These are phyloP conservation scores for Botia almorhae DNA, from an alignment of 2,797 vertebrate species.

Conservation along the genomic window DNA sequence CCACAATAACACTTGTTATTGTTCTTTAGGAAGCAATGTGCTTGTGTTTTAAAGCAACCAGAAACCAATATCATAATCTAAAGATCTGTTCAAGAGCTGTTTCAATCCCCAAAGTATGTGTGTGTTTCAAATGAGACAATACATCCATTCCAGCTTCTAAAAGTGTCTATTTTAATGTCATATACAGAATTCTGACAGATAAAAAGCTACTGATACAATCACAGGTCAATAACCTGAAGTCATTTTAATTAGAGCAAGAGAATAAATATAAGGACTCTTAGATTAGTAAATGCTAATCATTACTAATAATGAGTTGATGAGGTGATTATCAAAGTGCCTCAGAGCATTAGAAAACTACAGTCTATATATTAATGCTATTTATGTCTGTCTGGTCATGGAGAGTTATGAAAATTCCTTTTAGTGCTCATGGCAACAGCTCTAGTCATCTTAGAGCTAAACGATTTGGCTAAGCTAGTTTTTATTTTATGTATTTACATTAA, in stretches of 20 bases:
- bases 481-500: background rate
- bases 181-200: slow-evolving; percentile 21
- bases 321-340: slow-evolving; percentile 27
- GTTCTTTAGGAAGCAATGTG: background rate
- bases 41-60: background rate
- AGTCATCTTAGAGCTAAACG: slow-evolving; percentile 23
- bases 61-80: too few relatives aligned
- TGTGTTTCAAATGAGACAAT: background rate
- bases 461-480: background rate
- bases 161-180: slow-evolving; percentile 15
- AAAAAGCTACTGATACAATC: slow-evolving; percentile 39
- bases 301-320: slow-evolving; percentile 20
- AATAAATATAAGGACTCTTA: slow-evolving; percentile 36
- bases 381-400: slow-evolving; percentile 15
- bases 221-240: slow-evolving; percentile 34
- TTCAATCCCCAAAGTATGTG: too few relatives aligned
- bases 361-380: slow-evolving; percentile 21
- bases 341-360: slow-evolving; percentile 35
- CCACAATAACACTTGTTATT: too few relatives aligned
- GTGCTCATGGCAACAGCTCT: slow-evolving; percentile 26
- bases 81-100: too few relatives aligned
- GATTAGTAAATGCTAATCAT: slow-evolving; percentile 19
- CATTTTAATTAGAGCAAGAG: slow-evolving; percentile 20
- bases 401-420: slow-evolving; percentile 15
- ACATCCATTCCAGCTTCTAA: background rate